Conservation (phyloP, 2,888 invertebrate genomes). For the Conistra vaccinii region DNA sequence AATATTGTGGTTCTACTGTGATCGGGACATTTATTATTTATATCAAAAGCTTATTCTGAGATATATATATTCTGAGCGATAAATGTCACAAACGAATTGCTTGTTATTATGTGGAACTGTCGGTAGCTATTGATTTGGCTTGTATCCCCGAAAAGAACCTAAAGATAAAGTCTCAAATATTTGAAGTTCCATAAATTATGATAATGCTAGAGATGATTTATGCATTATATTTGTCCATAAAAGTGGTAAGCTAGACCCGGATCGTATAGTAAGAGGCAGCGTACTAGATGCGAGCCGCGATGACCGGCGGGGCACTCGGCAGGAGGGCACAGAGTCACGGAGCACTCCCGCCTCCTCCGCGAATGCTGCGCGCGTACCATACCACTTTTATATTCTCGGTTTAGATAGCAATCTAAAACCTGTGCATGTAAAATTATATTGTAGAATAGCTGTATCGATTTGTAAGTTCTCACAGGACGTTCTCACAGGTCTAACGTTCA, state of each 20-base stretch:
- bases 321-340: slow-evolving; percentile 73
- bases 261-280: slow-evolving; percentile 71
- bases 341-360: slow-evolving; percentile 71
- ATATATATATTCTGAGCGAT: not conserved
- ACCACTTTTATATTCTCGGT: slow-evolving; percentile 73
- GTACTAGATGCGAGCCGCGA: slow-evolving; percentile 78
- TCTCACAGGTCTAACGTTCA: slow-evolving; percentile 69
- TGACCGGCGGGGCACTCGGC: slow-evolving; percentile 78
- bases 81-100: slow-evolving; percentile 2
- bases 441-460: slow-evolving; percentile 73
- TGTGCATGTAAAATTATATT: slow-evolving; percentile 66
- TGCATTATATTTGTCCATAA: slow-evolving; percentile 57
- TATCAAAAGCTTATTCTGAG: not conserved
- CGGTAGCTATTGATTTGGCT: not conserved
- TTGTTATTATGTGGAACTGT: not conserved
- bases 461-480: slow-evolving; percentile 77
- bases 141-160: not conserved
- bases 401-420: slow-evolving; percentile 70
- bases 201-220: slow-evolving; percentile 19
- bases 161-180: not conserved
- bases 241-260: slow-evolving; percentile 64
- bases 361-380: slow-evolving; percentile 71
- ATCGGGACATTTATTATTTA: slow-evolving; percentile 17
- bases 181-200: slow-evolving; percentile 1
- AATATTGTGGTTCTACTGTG: not conserved